Percentiles rank a stretch among this genome's conserved stretches.
These are phyloP conservation scores for Agonopterix alstromeriana DNA, from an alignment of 2,888 invertebrate genomes.

Conservation along the genomic window DNA sequence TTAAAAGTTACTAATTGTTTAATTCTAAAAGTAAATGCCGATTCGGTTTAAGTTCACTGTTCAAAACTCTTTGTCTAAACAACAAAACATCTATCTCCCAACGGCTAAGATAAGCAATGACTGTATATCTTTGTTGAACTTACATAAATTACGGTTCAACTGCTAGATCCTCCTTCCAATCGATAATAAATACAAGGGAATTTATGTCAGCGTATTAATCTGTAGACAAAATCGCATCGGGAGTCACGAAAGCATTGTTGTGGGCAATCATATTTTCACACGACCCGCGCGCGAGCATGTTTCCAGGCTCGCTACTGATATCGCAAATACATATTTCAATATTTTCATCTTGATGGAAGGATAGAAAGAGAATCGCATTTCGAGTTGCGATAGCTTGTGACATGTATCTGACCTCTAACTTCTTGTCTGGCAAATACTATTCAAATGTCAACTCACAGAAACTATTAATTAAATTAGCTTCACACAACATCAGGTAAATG, in stretches of 20 bases:
- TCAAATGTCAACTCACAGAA: slow-evolving; percentile 2
- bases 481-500: background rate
- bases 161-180: slow-evolving; percentile 33
- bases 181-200: slow-evolving; percentile 65
- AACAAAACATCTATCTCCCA: slow-evolving; percentile 6
- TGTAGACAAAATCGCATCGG: slow-evolving; percentile 53
- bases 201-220: slow-evolving; percentile 69
- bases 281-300: slow-evolving; percentile 47
- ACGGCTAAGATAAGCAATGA: slow-evolving; percentile 14
- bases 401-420: background rate
- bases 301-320: slow-evolving; percentile 29
- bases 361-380: background rate
- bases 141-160: slow-evolving; percentile 22
- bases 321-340: slow-evolving; percentile 50
- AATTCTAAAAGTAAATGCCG: slow-evolving; percentile 10
- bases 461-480: background rate
- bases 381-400: slow-evolving; percentile 1
- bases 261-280: slow-evolving; percentile 57
- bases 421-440: background rate
- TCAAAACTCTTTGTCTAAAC: background rate
- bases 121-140: slow-evolving; percentile 16
- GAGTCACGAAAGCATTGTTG: slow-evolving; percentile 67
- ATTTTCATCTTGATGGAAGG: slow-evolving; percentile 40
- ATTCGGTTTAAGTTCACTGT: background rate
- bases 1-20: slow-evolving; percentile 31